A percentile compares a stretch with the other conserved stretches of the same genome.
Conservation (phyloP, 2,888 invertebrate genomes). For the Ctenicera cuprea region DNA sequence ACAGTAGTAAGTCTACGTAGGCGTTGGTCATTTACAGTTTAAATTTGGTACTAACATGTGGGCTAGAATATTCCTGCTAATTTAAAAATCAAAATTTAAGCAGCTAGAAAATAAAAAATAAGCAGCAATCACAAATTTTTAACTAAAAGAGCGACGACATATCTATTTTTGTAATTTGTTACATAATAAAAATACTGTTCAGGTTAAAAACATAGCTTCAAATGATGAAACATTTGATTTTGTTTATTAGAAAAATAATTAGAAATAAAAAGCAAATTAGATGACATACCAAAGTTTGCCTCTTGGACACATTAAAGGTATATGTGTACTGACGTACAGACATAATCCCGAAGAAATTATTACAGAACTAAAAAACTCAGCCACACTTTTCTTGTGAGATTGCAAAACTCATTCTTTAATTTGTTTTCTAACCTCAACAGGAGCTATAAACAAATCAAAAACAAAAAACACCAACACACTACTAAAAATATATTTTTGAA, state of each 20-base stretch:
- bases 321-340: slow-evolving; percentile 39
- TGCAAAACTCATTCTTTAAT: slow-evolving; percentile 39
- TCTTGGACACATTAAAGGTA: slow-evolving; percentile 37
- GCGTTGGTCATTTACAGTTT: slow-evolving; percentile 44
- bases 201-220: slow-evolving; percentile 30
- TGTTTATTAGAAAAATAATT: slow-evolving; percentile 8
- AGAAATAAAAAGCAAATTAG: neutral
- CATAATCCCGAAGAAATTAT: slow-evolving; percentile 33
- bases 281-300: slow-evolving; percentile 46
- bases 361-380: slow-evolving; percentile 22
- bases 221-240: slow-evolving; percentile 12
- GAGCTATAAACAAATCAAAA: slow-evolving; percentile 51
- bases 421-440: slow-evolving; percentile 45
- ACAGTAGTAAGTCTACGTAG: slow-evolving; percentile 53
- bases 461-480: slow-evolving; percentile 45
- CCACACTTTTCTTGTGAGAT: slow-evolving; percentile 26
- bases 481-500: slow-evolving; percentile 9
- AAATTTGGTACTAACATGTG: neutral
- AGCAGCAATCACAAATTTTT: neutral
- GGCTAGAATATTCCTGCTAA: neutral
- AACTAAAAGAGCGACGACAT: slow-evolving; percentile 38
- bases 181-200: slow-evolving; percentile 34
- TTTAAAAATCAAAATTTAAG: neutral
- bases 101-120: neutral
- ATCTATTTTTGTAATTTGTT: slow-evolving; percentile 46